Evolutionary conservation across 2,888 invertebrate genomes (phyloP), one percentile per base, ranked within the genome.

Genomic region (Dicyrtomina minuta): DNA sequence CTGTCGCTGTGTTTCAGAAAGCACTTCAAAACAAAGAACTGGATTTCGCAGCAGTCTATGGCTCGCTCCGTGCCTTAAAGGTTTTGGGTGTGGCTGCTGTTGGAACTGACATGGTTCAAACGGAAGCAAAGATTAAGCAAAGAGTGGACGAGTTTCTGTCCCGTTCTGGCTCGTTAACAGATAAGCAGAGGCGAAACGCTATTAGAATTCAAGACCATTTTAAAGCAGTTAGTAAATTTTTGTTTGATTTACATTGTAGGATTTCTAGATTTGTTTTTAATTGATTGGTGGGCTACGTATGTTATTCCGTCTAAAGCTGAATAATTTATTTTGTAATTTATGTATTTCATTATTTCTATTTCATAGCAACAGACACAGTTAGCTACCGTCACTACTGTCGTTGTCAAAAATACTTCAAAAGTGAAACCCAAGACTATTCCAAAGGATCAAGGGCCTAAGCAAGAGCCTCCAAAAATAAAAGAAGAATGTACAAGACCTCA

Each of bases 31-130:
- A 39, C 22, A 2, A 22, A 6, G n/a, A 39, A 15, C 15, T 55
- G n/a, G 51, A 51, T 3, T 41, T 39, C 1, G 17, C 33, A 17
- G 20, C 53, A 22, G 55, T 53, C 22, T 65, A 65, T 43, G 65
- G 55, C 6, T 33, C 22, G 20, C 41, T 65, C 4, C 15, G 5
- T n/a, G 44, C 60, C 55, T 55, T 55, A 2, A 55, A 55, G 13
- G 10, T 12, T 26, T 55, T 55, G 33, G 33, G 33, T 33, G 33
- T 8, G 3, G 3, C 33, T 8, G 8, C 33, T 5, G 8, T 8
- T 24, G 55, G 55, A 26, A 26, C 12, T 1, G 55, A 55, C 24
- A 26, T 26, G 2, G 2, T 55, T 10, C 24, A 26, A 6, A 3
- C 55, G 8, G 55, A 55, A 27, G 1, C 27, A n/a, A 12, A 55